phyloP scores from a whole-genome alignment of 2,797 vertebrate genomes.

The Gymnothorax reevesii region DNA sequence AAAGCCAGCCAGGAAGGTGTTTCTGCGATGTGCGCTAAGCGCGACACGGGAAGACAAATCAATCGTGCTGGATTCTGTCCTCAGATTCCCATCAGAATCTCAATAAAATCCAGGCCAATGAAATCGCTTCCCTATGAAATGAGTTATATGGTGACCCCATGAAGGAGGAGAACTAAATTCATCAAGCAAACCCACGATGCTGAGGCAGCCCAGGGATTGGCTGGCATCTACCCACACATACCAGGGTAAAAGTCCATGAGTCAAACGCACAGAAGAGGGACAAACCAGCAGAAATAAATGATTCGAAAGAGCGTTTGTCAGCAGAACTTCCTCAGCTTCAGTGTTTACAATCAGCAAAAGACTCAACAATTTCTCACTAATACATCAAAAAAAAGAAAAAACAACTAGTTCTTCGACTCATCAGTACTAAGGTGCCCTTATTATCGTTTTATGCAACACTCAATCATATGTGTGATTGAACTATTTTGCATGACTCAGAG shows the following conservation, averaged over 20 bases:
- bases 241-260: not conserved
- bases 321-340: not conserved
- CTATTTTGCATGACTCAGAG: no score
- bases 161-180: not conserved
- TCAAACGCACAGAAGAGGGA: not conserved
- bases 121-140: not conserved
- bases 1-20: not conserved
- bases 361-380: not conserved
- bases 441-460: no score
- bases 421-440: no score
- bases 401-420: no score
- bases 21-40: not conserved
- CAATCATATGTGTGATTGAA: no score
- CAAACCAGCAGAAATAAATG: not conserved
- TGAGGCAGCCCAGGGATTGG: not conserved
- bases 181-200: not conserved
- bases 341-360: not conserved
- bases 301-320: not conserved
- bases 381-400: no score
- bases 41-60: not conserved
- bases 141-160: not conserved
- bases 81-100: not conserved
- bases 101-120: not conserved
- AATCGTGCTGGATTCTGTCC: not conserved
- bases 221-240: not conserved